Evolutionary conservation across 2,888 invertebrate species (phyloP).

Genomic region (Tetragnatha montana): DNA sequence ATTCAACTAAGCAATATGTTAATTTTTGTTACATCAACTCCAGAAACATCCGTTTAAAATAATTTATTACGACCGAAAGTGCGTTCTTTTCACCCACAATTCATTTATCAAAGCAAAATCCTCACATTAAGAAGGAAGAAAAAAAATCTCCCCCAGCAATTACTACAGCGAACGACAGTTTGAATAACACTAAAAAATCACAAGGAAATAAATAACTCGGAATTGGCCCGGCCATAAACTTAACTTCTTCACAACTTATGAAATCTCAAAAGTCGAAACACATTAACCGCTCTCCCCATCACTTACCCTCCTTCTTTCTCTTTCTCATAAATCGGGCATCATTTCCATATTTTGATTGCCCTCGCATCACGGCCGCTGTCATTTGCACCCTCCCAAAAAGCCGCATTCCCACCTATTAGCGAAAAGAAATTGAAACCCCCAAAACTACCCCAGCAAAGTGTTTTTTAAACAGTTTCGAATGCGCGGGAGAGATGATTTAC

Average conservation of each 20-base stretch:
- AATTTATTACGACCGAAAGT: no score
- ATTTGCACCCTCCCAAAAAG: neutral
- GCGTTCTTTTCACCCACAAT: no score
- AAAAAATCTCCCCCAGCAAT: no score
- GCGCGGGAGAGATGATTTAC: conserved; percentile 40
- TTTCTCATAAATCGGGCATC: neutral
- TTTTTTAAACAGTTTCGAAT: conserved; percentile 20
- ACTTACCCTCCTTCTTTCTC: neutral
- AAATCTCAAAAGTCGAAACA: neutral
- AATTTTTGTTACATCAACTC: no score
- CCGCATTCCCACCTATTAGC: neutral
- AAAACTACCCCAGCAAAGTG: conserved; percentile 4
- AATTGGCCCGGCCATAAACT: neutral
- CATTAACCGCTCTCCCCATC: neutral
- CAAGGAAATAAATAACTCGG: neutral
- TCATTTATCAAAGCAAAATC: no score
- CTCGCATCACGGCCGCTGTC: neutral
- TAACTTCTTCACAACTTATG: neutral
- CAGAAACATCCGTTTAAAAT: no score
- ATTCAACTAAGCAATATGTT: no score
- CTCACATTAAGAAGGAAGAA: no score
- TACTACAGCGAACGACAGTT: no score
- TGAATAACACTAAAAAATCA: neutral
- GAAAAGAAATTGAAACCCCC: conserved; percentile 4
- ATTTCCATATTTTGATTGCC: neutral